A percentile compares a stretch with the other conserved stretches of the same genome.
These are phyloP conservation scores for Anguilla japonica DNA, from an alignment of 2,113 vertebrate species.

Conservation along the genomic window DNA sequence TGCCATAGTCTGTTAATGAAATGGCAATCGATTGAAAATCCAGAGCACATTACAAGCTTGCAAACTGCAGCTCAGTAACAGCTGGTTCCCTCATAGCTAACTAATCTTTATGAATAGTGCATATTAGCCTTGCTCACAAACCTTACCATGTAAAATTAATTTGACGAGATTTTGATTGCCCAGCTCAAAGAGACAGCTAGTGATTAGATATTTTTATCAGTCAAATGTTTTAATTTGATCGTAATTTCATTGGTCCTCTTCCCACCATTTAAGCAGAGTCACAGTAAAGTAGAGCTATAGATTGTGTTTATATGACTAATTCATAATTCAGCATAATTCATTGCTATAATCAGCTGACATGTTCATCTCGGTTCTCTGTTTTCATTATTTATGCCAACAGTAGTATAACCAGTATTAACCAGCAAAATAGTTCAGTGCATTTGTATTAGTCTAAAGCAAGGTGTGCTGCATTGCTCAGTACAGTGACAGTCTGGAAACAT, in stretches of 20 bases:
- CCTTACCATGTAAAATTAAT: neutral
- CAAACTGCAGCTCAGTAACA: no score
- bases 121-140: no score
- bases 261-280: neutral
- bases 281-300: neutral
- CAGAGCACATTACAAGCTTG: no score
- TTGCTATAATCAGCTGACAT: neutral
- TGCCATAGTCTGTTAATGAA: no score
- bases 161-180: neutral
- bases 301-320: neutral
- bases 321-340: neutral
- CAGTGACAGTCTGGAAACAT: neutral
- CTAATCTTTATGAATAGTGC: no score
- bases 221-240: neutral
- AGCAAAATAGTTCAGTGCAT: neutral
- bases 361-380: neutral
- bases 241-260: neutral
- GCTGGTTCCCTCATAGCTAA: no score
- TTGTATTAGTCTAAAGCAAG: neutral
- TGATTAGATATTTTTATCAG: neutral
- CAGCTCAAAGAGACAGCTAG: neutral
- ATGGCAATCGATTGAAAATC: no score
- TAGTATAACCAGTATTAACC: neutral
- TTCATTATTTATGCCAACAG: neutral
- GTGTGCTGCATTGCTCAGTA: neutral